Percentiles rank a stretch among this genome's conserved stretches.
Evolutionary conservation across 2,113 vertebrate species (phyloP).

Genomic region (Platichthys flesus): DNA sequence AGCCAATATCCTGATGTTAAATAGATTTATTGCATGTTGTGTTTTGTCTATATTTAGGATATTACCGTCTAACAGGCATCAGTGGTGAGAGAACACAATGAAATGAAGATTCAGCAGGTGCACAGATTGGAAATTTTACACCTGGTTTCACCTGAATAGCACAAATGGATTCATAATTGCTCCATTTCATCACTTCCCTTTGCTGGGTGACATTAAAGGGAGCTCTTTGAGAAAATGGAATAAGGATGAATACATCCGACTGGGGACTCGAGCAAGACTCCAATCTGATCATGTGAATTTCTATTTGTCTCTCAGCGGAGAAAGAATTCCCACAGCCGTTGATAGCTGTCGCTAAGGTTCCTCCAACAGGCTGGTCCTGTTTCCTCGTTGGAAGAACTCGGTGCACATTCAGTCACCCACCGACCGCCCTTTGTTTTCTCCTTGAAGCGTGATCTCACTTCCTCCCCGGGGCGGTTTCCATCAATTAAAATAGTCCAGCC

Average conservation of each 20-base stretch:
- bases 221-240: conserved; percentile 59
- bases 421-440: conserved; percentile 58
- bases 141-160: conserved; percentile 80
- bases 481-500: conserved; percentile 62
- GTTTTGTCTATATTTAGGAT: conserved; percentile 67
- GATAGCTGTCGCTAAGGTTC: conserved; percentile 50
- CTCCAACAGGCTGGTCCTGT: conserved; percentile 45
- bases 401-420: conserved; percentile 56
- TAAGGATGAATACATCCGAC: conserved; percentile 67
- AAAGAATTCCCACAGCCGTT: conserved; percentile 21
- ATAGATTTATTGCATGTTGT: conserved; percentile 68
- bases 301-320: conserved; percentile 60
- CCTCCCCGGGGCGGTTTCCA: conserved; percentile 47
- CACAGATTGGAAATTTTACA: conserved; percentile 83
- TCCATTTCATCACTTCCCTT: conserved; percentile 79
- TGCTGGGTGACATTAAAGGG: conserved; percentile 68
- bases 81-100: conserved; percentile 60
- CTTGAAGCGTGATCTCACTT: conserved; percentile 55
- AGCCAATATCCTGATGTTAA: conserved; percentile 59
- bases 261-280: conserved; percentile 45
- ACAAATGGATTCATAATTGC: conserved; percentile 80
- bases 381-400: conserved; percentile 58
- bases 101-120: conserved; percentile 76
- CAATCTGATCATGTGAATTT: conserved; percentile 64
- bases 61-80: conserved; percentile 67